Base-by-base conservation (phyloP, 2,113 vertebrate species). In the Herpailurus yagouaroundi region DNA sequence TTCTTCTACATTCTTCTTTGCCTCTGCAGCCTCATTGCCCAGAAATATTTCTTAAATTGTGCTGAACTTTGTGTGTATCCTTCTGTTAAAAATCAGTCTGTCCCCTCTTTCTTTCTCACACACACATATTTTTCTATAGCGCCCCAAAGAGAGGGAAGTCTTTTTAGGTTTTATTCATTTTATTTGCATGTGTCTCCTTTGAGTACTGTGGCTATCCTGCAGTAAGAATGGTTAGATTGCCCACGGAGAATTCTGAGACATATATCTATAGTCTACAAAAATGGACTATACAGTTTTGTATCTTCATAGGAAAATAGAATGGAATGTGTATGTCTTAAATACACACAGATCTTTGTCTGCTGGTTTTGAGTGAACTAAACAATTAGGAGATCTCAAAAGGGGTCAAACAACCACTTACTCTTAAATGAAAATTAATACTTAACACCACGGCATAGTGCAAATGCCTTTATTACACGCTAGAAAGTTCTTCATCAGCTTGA, bases 361-460 rank as follows among this genome's bases (percentile, higher is more conserved):
- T 83, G 36, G 21, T 89, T 91, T 96, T 41, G 18, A 89, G 48
- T 55, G 33, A 89, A 33, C 55, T 87, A 41, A 83, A 64, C 16
- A 90, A 74, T 68, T 63, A 89, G n/a, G 48, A 82, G 19, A 16
- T 63, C 31, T 71, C 36, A 77, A 29, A 93, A 79, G 57, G 7
- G 33, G 1, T 86, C 27, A 45, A 69, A 5, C 29, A 89, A 69
- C 7, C 19, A 66, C n/a, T 91, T 83, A 25, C 21, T 38, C n/a
- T 69, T 88, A 64, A 96, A 94, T 79, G 48, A 92, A 95, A 96
- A 69, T 33, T 23, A 94, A 89, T 63, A 9, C 45, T 10, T 38
- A 88, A 73, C 10, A 16, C 3, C 3, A 27, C 29, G 12, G 33
- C 5, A 14, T 33, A 38, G 55, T 86, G 45, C 50, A 92, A 31